phyloP scores from a whole-genome alignment of 2,888 invertebrate genomes.

The Cryptocephalus primarius region DNA sequence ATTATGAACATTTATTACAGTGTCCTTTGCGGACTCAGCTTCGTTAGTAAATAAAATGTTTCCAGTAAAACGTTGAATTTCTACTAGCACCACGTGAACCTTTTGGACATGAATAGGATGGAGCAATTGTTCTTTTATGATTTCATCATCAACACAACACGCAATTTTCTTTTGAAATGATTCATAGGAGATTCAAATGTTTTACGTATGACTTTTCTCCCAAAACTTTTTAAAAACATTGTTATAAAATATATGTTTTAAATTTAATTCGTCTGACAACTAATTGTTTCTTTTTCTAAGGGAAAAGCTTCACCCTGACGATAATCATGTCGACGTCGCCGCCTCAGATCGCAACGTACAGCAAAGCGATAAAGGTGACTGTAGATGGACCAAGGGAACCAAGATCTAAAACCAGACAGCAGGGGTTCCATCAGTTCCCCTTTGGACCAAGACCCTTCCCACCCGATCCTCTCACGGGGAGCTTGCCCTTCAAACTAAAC shows the following conservation, averaged over 20 bases:
- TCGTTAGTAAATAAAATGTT: no score
- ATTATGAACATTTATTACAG: no score
- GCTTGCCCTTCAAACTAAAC: slow-evolving; percentile 74
- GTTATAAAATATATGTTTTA: no score
- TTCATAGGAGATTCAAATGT: no score
- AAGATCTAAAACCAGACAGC: slow-evolving; percentile 82
- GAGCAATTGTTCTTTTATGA: no score
- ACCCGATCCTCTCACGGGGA: slow-evolving; percentile 67
- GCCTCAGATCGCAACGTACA: slow-evolving; percentile 92
- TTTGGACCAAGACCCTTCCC: slow-evolving; percentile 76
- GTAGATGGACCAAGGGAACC: slow-evolving; percentile 98
- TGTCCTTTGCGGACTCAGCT: no score
- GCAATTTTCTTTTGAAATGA: no score
- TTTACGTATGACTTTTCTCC: background rate
- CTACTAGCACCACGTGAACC: no score
- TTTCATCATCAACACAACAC: no score
- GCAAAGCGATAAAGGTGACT: slow-evolving; percentile 97
- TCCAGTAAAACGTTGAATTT: no score
- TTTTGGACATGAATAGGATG: no score
- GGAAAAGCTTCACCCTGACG: slow-evolving; percentile 93
- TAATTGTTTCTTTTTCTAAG: slow-evolving; percentile 44
- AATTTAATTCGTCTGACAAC: background rate
- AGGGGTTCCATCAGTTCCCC: slow-evolving; percentile 81
- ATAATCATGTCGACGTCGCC: slow-evolving; percentile 91
- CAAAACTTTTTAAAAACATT: background rate